A percentile compares a stretch with the other conserved stretches of the same genome.
phyloP scores from a whole-genome alignment of 1,140 invertebrate species.

The Melitaea cinxia region DNA sequence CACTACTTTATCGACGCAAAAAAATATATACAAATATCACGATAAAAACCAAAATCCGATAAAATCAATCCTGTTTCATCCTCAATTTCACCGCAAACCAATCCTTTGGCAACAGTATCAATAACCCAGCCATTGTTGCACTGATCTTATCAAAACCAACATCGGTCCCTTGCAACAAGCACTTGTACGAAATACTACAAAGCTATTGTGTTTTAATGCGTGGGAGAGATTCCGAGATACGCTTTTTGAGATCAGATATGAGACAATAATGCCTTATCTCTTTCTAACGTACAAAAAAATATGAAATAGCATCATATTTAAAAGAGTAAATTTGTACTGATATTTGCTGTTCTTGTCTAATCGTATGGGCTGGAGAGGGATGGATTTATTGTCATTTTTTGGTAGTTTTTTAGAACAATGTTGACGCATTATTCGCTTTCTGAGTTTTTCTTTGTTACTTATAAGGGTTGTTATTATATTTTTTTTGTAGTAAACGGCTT shows the following conservation, averaged over 20 bases:
- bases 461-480: neutral
- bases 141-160: constrained; percentile 20
- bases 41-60: constrained; percentile 16
- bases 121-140: constrained; percentile 8
- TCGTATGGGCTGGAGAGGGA: neutral
- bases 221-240: constrained; percentile 27
- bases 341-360: neutral
- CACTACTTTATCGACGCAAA: too few species aligned
- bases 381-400: neutral
- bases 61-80: constrained; percentile 14
- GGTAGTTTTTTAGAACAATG: neutral
- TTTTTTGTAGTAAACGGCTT: neutral
- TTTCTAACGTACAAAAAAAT: neutral
- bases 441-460: neutral
- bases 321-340: neutral
- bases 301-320: neutral
- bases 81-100: constrained; percentile 18
- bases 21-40: neutral
- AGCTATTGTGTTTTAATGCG: constrained; percentile 15
- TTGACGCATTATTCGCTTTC: constrained; percentile 5
- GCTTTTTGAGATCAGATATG: neutral
- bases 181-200: constrained; percentile 8
- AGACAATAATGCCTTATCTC: neutral
- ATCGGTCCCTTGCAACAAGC: constrained; percentile 20
- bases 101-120: constrained; percentile 15